Evolutionary conservation across 2,113 vertebrate genomes (phyloP).

Genomic region (Aleadryas rufinucha): DNA sequence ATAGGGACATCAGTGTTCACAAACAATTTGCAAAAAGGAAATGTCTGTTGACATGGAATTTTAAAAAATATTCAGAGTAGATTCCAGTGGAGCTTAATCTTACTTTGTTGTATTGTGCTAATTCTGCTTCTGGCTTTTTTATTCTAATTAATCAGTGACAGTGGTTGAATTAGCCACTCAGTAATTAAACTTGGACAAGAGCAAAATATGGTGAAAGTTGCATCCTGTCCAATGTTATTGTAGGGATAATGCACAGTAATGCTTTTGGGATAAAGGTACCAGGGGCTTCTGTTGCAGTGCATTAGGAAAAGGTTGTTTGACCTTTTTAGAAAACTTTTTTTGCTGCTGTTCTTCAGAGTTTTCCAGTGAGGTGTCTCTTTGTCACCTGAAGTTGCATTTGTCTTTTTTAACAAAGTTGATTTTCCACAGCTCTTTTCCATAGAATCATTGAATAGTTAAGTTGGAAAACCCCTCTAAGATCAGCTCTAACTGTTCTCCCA

Average conservation of each 20-base stretch:
- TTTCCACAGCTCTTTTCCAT: background rate
- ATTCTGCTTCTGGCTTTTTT: background rate
- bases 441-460: too few relatives aligned
- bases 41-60: slow-evolving; percentile 27
- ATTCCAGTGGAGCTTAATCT: background rate
- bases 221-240: background rate
- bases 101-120: background rate
- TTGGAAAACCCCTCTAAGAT: background rate
- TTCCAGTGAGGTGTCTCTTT: background rate
- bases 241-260: background rate
- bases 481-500: background rate
- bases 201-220: background rate
- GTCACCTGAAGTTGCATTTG: background rate
- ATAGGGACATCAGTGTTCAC: background rate
- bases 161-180: background rate
- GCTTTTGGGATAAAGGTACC: background rate
- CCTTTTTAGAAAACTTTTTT: background rate
- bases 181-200: background rate
- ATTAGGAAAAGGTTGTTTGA: background rate
- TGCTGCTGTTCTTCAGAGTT: background rate
- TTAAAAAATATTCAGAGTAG: background rate
- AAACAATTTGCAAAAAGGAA: slow-evolving; percentile 51
- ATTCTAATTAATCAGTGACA: background rate
- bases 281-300: background rate
- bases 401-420: background rate